Percentiles rank a stretch among this genome's conserved stretches.
Conservation (phyloP, 2,113 vertebrate species). For the Damaliscus lunatus region DNA sequence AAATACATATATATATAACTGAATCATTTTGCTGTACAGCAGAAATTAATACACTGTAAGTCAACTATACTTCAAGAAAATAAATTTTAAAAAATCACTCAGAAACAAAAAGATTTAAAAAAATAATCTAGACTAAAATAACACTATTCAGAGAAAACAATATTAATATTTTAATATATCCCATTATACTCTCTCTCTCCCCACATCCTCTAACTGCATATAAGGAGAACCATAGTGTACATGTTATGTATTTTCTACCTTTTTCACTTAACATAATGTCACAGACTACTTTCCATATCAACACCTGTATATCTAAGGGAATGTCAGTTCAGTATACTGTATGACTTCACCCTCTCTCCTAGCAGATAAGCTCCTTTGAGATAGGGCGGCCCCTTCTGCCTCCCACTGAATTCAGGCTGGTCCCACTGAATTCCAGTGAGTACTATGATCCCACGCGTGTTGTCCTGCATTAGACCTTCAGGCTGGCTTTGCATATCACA, state of each 20-base stretch:
- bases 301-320: background rate
- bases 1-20: background rate
- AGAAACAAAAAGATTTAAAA: background rate
- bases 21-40: background rate
- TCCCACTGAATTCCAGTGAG: background rate
- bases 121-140: constrained; percentile 1
- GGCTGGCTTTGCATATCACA: background rate
- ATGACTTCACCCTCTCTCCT: background rate
- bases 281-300: background rate
- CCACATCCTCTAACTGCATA: background rate
- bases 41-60: background rate
- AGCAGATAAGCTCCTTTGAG: background rate
- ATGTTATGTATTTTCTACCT: background rate
- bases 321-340: background rate
- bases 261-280: background rate
- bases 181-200: background rate
- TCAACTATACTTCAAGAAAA: background rate
- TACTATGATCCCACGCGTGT: background rate
- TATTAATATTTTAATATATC: background rate
- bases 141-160: background rate
- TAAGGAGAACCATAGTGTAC: background rate
- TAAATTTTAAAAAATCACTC: background rate
- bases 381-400: background rate
- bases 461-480: background rate
- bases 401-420: background rate